Percentiles rank a stretch among this genome's conserved stretches.
phyloP scores from a whole-genome alignment of 2,888 invertebrate genomes.

The Caenorhabditis sinica region DNA sequence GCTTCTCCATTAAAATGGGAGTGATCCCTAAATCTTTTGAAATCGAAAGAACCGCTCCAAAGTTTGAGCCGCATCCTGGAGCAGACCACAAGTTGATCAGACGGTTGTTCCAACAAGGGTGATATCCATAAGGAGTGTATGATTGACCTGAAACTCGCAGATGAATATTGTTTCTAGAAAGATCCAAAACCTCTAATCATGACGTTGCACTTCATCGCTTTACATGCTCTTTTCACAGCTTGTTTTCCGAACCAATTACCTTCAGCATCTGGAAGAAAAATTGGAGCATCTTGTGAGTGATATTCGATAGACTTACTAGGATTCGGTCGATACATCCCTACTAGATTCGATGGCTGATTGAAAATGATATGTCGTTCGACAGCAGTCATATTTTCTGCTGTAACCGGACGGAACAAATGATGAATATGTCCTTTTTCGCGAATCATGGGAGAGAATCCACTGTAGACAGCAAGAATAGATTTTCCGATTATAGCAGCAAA shows the following conservation, averaged over 20 bases:
- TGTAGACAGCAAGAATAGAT: constrained; percentile 66
- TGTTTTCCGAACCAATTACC: constrained; percentile 66
- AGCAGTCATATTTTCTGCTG: constrained; percentile 39
- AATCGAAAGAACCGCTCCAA: constrained; percentile 63
- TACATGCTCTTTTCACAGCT: constrained; percentile 64
- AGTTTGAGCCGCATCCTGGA: constrained; percentile 49
- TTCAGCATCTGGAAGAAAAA: constrained; percentile 33
- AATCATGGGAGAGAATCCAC: constrained; percentile 70
- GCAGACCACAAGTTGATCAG: constrained; percentile 71
- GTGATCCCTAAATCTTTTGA: constrained; percentile 55
- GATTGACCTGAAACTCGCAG: constrained; percentile 52
- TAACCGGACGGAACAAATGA: constrained; percentile 58
- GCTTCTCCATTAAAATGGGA: constrained; percentile 65
- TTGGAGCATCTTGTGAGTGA: background rate
- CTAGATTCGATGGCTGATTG: constrained; percentile 63
- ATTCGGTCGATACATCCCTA: constrained; percentile 68
- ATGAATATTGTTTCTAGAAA: background rate
- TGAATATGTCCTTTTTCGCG: constrained; percentile 45
- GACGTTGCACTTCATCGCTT: constrained; percentile 48
- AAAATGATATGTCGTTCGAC: constrained; percentile 67
- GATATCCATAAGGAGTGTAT: constrained; percentile 58
- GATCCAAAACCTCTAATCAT: constrained; percentile 61
- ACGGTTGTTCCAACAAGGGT: constrained; percentile 67
- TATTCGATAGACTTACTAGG: constrained; percentile 23
- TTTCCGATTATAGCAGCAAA: constrained; percentile 68